Evolutionary conservation across 2,888 invertebrate genomes (phyloP).

Genomic region (Halictus ligatus): DNA sequence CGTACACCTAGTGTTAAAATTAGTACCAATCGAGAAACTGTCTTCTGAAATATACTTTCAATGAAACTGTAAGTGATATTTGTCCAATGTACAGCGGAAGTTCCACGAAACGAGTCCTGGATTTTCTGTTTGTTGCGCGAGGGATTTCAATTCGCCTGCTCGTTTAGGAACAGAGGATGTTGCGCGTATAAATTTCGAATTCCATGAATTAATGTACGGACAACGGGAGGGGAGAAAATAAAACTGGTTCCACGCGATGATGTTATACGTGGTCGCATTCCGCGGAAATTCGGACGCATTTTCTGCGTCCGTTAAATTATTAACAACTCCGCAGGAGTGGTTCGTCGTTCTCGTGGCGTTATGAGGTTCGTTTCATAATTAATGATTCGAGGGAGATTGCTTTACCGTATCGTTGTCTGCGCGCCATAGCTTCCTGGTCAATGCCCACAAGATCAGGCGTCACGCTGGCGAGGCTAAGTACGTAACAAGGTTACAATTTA

Average conservation of each 20-base stretch:
- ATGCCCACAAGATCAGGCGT: conserved; percentile 70
- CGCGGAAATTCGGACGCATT: neutral
- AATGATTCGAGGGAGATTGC: conserved; percentile 32
- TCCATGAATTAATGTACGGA: neutral
- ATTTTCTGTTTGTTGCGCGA: neutral
- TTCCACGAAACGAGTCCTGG: neutral
- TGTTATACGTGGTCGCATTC: neutral
- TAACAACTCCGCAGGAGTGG: neutral
- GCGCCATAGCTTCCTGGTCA: conserved; percentile 54
- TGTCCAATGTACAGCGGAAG: no score
- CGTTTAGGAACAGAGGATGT: neutral
- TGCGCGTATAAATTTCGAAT: neutral
- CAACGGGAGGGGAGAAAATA: neutral
- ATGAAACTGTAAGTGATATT: no score
- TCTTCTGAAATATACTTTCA: no score
- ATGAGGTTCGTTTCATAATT: conserved; percentile 20
- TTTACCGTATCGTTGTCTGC: conserved; percentile 32
- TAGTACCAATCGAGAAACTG: no score
- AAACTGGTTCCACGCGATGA: neutral
- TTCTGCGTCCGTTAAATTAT: neutral
- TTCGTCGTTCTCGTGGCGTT: neutral
- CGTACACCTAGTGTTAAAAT: no score
- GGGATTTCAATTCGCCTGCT: neutral
- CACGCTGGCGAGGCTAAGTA: conserved; percentile 64
- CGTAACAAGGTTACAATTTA: conserved; percentile 66